Evolutionary conservation across 2,888 invertebrate species (phyloP), one percentile per base, ranked within the genome.

Genomic region (Cheilosia impressa): DNA sequence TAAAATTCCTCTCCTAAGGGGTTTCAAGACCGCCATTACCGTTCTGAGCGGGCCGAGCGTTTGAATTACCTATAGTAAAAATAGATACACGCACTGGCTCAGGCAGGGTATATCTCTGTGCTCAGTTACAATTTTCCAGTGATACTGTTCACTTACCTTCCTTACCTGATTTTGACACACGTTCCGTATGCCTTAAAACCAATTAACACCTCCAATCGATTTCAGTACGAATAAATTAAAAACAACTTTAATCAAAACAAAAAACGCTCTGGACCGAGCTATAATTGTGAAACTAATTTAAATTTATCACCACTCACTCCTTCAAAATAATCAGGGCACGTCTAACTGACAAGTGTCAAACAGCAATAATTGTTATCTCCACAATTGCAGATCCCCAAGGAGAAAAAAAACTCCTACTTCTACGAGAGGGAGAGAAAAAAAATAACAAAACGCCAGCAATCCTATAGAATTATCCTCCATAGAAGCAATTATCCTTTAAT

Each of bases 401-500:
- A 73, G 43, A 41, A 17, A 71, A 47, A 72, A 31, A 31, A 31
- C 31, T 9, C 31, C 31, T 5, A 63, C 13, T 41, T 41, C 9
- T 38, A 19, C 27, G 66, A 53, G 24, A 45, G 38, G 27, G 7
- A 15, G 19, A 7, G n/a, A 27, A 55, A 80, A 38, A 45, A 66
- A 52, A 60, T 27, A 55, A 80, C 38, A 45, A 66, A 52, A 66
- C 22, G n/a, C 31, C 24, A 53, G 13, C 60, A 62, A 66, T 66
- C 60, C 72, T 10, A 50, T 57, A 27, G 62, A 65, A 80, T 71
- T 72, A 60, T 76, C 52, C 60, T 76, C 76, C 65, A 52, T 71
- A 38, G 77, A 81, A 77, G 76, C 85, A 85, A 85, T 85, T 85
- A 77, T 84, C 81, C 81, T 81, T 85, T 85, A 85, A 85, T 85